Evolutionary conservation across 2,888 invertebrate species (phyloP).

Genomic region (Itoplectis maculator): DNA sequence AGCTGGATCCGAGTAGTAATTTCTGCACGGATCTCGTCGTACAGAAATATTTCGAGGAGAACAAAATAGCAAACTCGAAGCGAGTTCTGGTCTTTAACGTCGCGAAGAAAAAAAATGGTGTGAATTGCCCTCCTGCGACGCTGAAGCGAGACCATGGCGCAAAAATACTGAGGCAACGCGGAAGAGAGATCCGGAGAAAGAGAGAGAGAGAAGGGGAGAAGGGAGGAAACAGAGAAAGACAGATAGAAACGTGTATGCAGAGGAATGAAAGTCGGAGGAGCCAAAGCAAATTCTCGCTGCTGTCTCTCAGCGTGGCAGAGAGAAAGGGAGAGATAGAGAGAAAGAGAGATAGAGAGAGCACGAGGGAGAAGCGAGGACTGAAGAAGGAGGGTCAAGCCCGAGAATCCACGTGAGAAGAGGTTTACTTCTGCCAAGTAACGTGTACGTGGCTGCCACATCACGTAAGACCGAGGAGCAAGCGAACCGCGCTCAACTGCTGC

Average conservation of each 20-base stretch:
- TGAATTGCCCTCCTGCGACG: no score
- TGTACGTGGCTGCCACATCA: constrained; percentile 57
- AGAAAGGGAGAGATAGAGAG: background rate
- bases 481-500: constrained; percentile 42
- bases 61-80: no score
- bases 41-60: no score
- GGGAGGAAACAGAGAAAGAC: background rate
- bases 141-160: no score
- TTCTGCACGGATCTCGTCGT: no score
- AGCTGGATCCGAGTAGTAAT: no score
- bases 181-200: background rate
- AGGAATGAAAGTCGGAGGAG: constrained; percentile 45
- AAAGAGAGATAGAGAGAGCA: background rate
- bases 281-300: constrained; percentile 40
- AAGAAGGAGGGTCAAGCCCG: constrained; percentile 52
- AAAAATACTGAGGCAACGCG: no score
- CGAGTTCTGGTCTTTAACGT: no score
- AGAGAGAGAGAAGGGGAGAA: background rate
- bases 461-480: constrained; percentile 36
- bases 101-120: no score
- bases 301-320: constrained; percentile 16
- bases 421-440: constrained; percentile 61
- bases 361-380: background rate
- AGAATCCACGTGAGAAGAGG: constrained; percentile 41
- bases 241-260: background rate